Evolutionary conservation across 2,888 invertebrate genomes (phyloP), one percentile per base, ranked within the genome.

Genomic region (Achlya flavicornis): DNA sequence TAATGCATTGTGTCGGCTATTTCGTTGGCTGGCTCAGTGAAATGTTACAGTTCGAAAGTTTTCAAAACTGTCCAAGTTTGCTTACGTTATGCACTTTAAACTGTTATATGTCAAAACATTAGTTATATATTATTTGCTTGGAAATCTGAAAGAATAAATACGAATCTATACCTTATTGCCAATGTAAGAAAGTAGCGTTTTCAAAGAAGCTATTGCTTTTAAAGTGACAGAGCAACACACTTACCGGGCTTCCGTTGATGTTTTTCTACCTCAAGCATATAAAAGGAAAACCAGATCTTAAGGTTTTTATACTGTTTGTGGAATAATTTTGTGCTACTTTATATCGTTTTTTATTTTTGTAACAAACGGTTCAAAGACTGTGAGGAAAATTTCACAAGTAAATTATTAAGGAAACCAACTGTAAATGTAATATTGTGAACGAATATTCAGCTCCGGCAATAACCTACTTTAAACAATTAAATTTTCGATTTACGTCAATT

Each of bases 1-100:
- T 81, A 85, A 80, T 84, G 80, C 81, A 81, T 80, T 81, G 78
- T 76, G 72, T 64, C 65, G 75, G 80, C 77, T 82, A 85, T 83
- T 81, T 81, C 77, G 82, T 80, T 84, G 76, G 75, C 73, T 69
- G 67, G 68, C 72, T 67, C 70, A 76, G 76, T 79, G 81, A 80
- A 80, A 81, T 81, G 81, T 79, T 78, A 72, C 74, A 70, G 74
- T 69, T 75, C 46, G 65, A 70, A 79, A 80, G 75, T 83, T 83
- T 68, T 63, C 64, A 62, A 66, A 78, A 79, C 80, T 77, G 79
- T 79, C 76, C 66, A 79, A 82, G 79, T 83, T 83, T 75, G 66
- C 68, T 70, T 66, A 69, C 73, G 67, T 77, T 73, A 71, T 75
- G 74, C 74, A 75, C 70, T 78, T 70, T 58, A 63, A 63, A 73